These are phyloP conservation scores for Bombyx huttoni DNA, from an alignment of 2,888 invertebrate species.

Conservation along the genomic window DNA sequence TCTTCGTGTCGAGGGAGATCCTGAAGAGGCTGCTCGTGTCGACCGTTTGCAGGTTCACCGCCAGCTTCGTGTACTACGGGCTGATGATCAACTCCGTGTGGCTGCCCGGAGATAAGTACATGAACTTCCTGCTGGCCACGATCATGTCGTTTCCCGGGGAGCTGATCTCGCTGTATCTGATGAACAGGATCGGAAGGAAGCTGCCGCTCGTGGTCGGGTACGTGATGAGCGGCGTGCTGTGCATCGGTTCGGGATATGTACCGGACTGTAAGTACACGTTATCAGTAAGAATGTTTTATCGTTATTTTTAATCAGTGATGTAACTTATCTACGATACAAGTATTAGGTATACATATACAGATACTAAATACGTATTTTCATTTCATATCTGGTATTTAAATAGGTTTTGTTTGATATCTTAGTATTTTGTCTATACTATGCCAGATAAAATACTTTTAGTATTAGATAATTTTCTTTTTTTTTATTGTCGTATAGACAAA, in stretches of 20 bases:
- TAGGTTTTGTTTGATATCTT: too few species aligned
- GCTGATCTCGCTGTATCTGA: slow-evolving; percentile 35
- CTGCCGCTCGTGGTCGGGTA: slow-evolving; percentile 37
- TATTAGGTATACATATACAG: too few species aligned
- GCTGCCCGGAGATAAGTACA: slow-evolving; percentile 49
- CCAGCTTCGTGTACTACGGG: slow-evolving; percentile 49
- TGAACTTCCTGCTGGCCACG: slow-evolving; percentile 44
- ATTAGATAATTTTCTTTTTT: too few species aligned
- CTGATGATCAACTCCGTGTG: slow-evolving; percentile 48
- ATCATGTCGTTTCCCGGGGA: slow-evolving; percentile 57
- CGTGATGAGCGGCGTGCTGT: slow-evolving; percentile 30
- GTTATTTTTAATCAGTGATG: too few species aligned
- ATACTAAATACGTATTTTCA: too few species aligned
- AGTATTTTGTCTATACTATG: too few species aligned
- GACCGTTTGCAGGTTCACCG: slow-evolving; percentile 32
- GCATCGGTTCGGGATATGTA: slow-evolving; percentile 30
- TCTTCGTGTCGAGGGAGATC: slow-evolving; percentile 37
- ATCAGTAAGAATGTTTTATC: too few species aligned
- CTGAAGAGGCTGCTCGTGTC: slow-evolving; percentile 32
- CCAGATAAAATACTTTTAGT: too few species aligned
- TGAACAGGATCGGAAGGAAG: slow-evolving; percentile 49
- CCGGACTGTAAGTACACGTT: slow-evolving; percentile 36
- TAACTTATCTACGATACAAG: too few species aligned
- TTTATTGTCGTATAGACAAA: too few species aligned
- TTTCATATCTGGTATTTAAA: too few species aligned